These are phyloP conservation scores for Euleptes europaea DNA, from an alignment of 2,113 vertebrate genomes.

Conservation along the genomic window DNA sequence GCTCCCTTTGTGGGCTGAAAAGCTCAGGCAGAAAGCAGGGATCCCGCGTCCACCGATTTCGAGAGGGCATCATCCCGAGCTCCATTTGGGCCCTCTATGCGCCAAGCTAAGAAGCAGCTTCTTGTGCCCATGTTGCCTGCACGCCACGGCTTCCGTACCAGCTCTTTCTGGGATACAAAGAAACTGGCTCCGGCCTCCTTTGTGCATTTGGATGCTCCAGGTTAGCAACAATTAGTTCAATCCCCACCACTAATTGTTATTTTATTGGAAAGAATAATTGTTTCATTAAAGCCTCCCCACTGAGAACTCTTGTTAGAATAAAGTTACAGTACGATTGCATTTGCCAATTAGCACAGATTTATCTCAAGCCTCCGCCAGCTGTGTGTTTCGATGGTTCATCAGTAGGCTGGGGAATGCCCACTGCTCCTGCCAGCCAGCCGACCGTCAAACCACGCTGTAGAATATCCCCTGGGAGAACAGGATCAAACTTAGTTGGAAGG, in stretches of 20 bases:
- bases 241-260: constrained; percentile 32
- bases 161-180: background rate
- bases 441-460: background rate
- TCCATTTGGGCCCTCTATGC: no score
- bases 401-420: background rate
- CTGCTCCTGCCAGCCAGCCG: background rate
- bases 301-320: constrained; percentile 31
- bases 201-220: constrained; percentile 20
- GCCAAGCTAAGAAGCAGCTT: no score
- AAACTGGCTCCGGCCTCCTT: background rate
- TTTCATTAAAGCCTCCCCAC: constrained; percentile 30
- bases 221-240: constrained; percentile 45
- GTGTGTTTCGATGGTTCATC: background rate
- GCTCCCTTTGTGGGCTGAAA: no score
- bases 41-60: no score
- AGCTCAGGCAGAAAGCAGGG: no score
- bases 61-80: no score
- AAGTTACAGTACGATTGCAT: constrained; percentile 18
- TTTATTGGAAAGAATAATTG: constrained; percentile 43
- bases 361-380: background rate
- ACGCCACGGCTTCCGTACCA: background rate
- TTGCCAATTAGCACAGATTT: constrained; percentile 16
- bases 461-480: no score
- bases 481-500: no score
- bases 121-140: background rate